Base-by-base conservation (phyloP, 2,888 invertebrate species). In the Drosophila cyrtoloma region DNA sequence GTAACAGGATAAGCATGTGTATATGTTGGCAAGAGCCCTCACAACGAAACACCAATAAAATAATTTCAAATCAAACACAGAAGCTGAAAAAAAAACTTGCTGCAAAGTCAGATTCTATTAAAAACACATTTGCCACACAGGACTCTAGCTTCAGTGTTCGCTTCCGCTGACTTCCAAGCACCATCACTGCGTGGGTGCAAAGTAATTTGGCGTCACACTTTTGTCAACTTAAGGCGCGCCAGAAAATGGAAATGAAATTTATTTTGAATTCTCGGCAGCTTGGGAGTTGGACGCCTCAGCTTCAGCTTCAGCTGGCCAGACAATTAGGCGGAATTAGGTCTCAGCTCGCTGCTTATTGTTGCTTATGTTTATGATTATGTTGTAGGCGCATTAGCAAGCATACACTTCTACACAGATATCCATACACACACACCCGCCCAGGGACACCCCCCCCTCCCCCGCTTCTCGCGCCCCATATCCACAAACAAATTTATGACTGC, bases 311-410 rank as follows among this genome's bases (percentile, higher is more conserved):
- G 55, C 28, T 65, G 62, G 60, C 16, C 63, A 66, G 77, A 82
- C 84, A 85, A 84, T 88, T 86, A 86, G 78, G 68, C 59, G 75
- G 72, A 71, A 73, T 77, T 97, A 71, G 68, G 77, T 58, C 51
- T 62, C 67, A 35, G 59, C 62, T 61, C 58, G 77, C 63, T 58
- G 66, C 65, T 70, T 69, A 69, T 83, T 80, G 65, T 71, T 82
- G 79, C 70, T 73, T 73, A 76, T 85, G 83, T 85, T 77, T 77
- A 77, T 77, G 78, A 77, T 85, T 85, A 85, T 82, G 75, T 67
- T 70, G 72, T 75, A 56, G 71, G 51, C 85, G 77, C 85, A 82
- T 87, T 84, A 84, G 71, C 85, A 70, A 52, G 10, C 50, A 28
- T 5, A 58, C 44, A 69, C 57, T 52, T 42, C 30, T 50, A 47